Conservation (phyloP, 1,140 invertebrate species). For the Drosophila nannoptera region DNA sequence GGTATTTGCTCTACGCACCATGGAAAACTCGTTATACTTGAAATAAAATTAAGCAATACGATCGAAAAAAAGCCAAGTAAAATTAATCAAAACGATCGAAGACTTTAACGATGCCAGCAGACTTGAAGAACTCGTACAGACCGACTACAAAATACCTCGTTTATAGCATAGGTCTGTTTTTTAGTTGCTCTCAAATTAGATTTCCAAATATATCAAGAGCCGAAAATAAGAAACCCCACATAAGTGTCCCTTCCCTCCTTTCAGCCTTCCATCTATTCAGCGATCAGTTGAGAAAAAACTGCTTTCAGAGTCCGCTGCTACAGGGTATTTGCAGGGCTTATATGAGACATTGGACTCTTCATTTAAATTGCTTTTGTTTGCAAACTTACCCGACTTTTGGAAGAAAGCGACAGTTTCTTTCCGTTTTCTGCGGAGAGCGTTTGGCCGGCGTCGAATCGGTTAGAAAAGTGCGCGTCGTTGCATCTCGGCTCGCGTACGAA, state of each 20-base stretch:
- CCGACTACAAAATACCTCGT: not conserved
- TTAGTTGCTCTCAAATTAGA: too few species aligned
- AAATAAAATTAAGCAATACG: conserved; percentile 6
- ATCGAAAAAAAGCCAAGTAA: conserved; percentile 12
- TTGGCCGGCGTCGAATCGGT: not conserved
- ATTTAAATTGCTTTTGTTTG: conserved; percentile 1
- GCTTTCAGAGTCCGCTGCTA: too few species aligned
- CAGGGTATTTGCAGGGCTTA: too few species aligned
- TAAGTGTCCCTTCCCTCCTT: too few species aligned
- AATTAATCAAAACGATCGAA: conserved; percentile 12
- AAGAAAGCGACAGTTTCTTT: conserved; percentile 24
- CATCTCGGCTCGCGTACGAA: not conserved
- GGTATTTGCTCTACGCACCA: not conserved
- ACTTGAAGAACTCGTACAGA: too few species aligned
- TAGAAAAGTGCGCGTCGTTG: not conserved
- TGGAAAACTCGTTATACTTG: conserved; percentile 4
- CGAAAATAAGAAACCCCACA: too few species aligned
- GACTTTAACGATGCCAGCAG: conserved; percentile 4
- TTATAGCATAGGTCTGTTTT: too few species aligned
- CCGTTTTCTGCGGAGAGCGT: not conserved
- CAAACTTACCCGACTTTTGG: too few species aligned
- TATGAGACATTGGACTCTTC: not conserved
- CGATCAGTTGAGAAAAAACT: too few species aligned
- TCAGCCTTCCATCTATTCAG: too few species aligned
- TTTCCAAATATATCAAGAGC: too few species aligned